Evolutionary conservation across 2,797 vertebrate species (phyloP).

Genomic region (Xenops minutus): DNA sequence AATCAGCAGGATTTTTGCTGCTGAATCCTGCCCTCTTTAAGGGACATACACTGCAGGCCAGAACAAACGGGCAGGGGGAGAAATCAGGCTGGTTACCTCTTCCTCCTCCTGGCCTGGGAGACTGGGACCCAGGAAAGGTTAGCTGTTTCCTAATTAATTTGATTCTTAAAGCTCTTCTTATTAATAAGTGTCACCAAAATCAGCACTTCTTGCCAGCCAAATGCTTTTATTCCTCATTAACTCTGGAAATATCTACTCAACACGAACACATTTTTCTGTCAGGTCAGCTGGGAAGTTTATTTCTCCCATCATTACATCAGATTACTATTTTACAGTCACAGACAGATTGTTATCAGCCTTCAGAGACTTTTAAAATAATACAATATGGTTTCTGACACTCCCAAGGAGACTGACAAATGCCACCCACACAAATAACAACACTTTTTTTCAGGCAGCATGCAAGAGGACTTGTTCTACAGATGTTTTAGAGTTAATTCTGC

Average conservation of each 20-base stretch:
- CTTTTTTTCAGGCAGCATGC: not conserved
- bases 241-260: constrained; percentile 1
- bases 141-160: not conserved
- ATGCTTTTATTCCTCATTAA: not conserved
- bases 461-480: not conserved
- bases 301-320: constrained; percentile 34
- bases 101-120: not conserved
- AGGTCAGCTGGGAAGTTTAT: constrained; percentile 29
- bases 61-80: not conserved
- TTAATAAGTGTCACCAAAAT: not conserved
- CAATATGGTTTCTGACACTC: constrained; percentile 42
- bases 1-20: not conserved
- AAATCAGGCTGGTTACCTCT: not conserved
- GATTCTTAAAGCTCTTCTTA: not conserved
- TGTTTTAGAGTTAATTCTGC: constrained; percentile 35
- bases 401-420: constrained; percentile 31
- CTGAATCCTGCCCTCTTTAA: not conserved
- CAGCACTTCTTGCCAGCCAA: not conserved
- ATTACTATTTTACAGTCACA: constrained; percentile 38
- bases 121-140: not conserved
- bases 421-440: constrained; percentile 10
- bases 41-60: not conserved
- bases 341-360: constrained; percentile 39
- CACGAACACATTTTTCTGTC: constrained; percentile 9
- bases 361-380: constrained; percentile 33